A percentile compares a stretch with the other conserved stretches of the same genome.
phyloP scores from a whole-genome alignment of 1,140 invertebrate genomes.

The Megalonaias nervosa region DNA sequence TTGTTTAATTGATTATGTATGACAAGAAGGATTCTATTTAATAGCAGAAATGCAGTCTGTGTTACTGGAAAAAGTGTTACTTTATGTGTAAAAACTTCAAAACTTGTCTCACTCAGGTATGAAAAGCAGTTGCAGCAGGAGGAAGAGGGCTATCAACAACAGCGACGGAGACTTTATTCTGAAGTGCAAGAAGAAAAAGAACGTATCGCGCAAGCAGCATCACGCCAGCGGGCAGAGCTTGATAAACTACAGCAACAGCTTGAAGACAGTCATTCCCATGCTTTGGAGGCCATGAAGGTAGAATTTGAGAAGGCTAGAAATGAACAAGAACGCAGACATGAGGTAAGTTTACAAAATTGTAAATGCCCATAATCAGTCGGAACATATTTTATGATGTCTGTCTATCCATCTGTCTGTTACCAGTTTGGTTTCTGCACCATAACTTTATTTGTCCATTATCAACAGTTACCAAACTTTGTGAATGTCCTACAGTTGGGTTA shows the following conservation, averaged over 20 bases:
- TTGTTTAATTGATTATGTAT: too few species aligned
- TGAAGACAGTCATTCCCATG: slow-evolving; percentile 65
- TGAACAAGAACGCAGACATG: slow-evolving; percentile 69
- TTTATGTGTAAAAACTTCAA: too few species aligned
- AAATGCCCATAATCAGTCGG: neutral
- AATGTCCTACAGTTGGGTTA: too few species aligned
- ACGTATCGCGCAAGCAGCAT: slow-evolving; percentile 60
- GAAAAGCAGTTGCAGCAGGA: slow-evolving; percentile 72
- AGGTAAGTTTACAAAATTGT: slow-evolving; percentile 47
- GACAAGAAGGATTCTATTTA: too few species aligned
- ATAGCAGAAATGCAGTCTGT: too few species aligned
- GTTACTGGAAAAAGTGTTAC: too few species aligned
- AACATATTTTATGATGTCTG: too few species aligned
- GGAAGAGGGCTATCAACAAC: slow-evolving; percentile 69
- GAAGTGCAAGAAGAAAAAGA: slow-evolving; percentile 72
- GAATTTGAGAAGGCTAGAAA: slow-evolving; percentile 69
- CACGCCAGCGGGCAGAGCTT: slow-evolving; percentile 66
- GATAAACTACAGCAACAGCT: slow-evolving; percentile 69
- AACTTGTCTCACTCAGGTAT: slow-evolving; percentile 51
- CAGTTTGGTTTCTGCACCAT: too few species aligned
- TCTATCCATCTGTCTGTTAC: too few species aligned
- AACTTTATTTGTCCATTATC: too few species aligned
- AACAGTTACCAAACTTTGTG: too few species aligned
- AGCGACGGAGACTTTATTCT: slow-evolving; percentile 65
- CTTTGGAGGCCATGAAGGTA: slow-evolving; percentile 66